Evolutionary conservation across 2,888 invertebrate genomes (phyloP).

Genomic region (Athalia cordata): DNA sequence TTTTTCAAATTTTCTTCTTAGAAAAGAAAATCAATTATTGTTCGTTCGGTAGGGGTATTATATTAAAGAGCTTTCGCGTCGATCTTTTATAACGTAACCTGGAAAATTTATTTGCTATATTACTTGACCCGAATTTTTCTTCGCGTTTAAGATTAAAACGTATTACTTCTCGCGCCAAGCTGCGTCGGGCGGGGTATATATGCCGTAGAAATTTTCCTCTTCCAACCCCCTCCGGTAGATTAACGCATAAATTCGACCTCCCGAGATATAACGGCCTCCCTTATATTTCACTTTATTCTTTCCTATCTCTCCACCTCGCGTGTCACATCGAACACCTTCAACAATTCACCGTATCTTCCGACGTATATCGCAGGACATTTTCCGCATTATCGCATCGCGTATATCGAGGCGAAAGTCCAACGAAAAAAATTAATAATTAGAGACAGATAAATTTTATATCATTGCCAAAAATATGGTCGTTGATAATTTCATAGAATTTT

Average conservation of each 20-base stretch:
- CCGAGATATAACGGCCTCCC: neutral
- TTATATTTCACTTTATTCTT: constrained; percentile 35
- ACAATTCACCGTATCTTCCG: neutral
- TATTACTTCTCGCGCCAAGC: constrained; percentile 21
- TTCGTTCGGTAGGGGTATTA: constrained; percentile 1
- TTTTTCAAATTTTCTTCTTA: constrained; percentile 13
- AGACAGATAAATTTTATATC: too few relatives aligned
- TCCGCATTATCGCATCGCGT: neutral
- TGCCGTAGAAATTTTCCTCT: neutral
- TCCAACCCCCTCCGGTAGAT: constrained; percentile 17
- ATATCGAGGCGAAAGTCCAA: too few relatives aligned
- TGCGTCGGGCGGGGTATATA: neutral
- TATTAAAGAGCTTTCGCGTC: neutral
- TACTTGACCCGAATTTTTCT: constrained; percentile 6
- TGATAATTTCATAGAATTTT: too few relatives aligned
- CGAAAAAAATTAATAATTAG: too few relatives aligned
- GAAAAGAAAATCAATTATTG: constrained; percentile 48
- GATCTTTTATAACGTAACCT: constrained; percentile 13
- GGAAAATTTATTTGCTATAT: constrained; percentile 28
- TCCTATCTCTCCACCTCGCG: constrained; percentile 1
- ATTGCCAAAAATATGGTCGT: too few relatives aligned
- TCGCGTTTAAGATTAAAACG: constrained; percentile 15
- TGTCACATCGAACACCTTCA: neutral
- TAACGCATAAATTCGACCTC: constrained; percentile 41
- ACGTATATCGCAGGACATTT: constrained; percentile 26